Conservation (phyloP, 2,888 invertebrate species). For the Unio pictorum region DNA sequence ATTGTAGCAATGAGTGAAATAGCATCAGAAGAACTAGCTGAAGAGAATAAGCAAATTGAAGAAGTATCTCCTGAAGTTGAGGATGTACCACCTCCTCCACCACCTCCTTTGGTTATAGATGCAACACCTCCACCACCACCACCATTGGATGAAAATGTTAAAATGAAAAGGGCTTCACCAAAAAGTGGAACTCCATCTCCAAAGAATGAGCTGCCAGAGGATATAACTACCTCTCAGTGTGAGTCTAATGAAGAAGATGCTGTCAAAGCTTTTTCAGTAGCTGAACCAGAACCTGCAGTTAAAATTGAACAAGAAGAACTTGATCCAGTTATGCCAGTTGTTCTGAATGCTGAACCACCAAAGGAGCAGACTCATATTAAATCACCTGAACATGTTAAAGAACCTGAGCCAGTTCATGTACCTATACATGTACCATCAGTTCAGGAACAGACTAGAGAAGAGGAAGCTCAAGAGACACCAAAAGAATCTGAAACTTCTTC, state of each 20-base stretch:
- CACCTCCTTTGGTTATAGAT: slow-evolving; percentile 29
- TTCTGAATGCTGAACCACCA: too few species aligned
- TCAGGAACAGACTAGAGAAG: not conserved
- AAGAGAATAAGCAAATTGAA: slow-evolving; percentile 6
- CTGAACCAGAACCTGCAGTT: slow-evolving; percentile 11
- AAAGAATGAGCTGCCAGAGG: slow-evolving; percentile 28
- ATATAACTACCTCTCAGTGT: slow-evolving; percentile 17
- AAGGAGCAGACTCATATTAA: too few species aligned
- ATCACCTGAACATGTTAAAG: slow-evolving; percentile 1
- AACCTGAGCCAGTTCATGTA: slow-evolving; percentile 7
- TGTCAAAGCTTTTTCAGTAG: slow-evolving; percentile 1
- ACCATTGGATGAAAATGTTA: slow-evolving; percentile 36
- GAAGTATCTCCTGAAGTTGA: slow-evolving; percentile 8
- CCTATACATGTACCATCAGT: not conserved
- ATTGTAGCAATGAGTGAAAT: not conserved
- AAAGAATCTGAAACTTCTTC: slow-evolving; percentile 1
- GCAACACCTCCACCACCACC: slow-evolving; percentile 38
- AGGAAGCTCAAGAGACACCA: slow-evolving; percentile 1
- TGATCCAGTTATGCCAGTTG: too few species aligned
- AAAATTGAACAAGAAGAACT: too few species aligned
- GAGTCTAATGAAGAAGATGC: not conserved
- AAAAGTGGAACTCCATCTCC: slow-evolving; percentile 35
- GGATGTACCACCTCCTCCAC: slow-evolving; percentile 25
- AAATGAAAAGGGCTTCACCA: slow-evolving; percentile 22
- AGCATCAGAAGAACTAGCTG: slow-evolving; percentile 4